These are phyloP conservation scores for Tragelaphus buxtoni DNA, from an alignment of 2,113 vertebrate species.

Conservation along the genomic window DNA sequence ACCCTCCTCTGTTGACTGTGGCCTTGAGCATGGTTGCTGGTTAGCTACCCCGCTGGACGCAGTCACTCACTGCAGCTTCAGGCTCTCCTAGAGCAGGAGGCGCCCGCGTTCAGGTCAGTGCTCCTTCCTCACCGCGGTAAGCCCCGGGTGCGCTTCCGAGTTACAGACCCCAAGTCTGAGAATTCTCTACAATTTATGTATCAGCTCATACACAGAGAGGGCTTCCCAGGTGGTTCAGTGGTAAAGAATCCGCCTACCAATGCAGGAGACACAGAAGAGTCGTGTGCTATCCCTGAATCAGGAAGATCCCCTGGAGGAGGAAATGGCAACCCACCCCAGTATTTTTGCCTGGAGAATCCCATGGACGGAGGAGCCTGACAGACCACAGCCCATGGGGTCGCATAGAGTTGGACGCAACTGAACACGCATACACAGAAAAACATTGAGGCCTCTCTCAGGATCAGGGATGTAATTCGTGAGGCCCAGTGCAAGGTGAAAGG, in stretches of 20 bases:
- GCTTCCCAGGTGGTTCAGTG: not conserved
- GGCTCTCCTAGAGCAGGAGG: fast-evolving
- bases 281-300: not conserved
- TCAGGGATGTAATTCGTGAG: not conserved
- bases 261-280: not conserved
- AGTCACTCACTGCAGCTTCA: not conserved
- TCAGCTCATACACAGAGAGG: not conserved
- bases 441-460: not conserved
- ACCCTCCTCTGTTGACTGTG: not conserved
- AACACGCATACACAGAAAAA: not conserved
- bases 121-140: not conserved
- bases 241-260: not conserved
- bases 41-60: not conserved
- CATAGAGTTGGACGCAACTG: not conserved
- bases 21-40: not conserved
- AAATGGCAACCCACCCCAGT: not conserved
- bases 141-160: not conserved
- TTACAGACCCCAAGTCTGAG: not conserved
- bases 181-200: not conserved
- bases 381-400: not conserved
- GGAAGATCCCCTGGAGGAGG: not conserved
- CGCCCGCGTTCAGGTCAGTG: not conserved
- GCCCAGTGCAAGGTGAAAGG: not conserved
- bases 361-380: not conserved
- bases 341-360: not conserved